A percentile compares a stretch with the other conserved stretches of the same genome.
phyloP scores from a whole-genome alignment of 2,888 invertebrate species.

The Lasioglossum vierecki region DNA sequence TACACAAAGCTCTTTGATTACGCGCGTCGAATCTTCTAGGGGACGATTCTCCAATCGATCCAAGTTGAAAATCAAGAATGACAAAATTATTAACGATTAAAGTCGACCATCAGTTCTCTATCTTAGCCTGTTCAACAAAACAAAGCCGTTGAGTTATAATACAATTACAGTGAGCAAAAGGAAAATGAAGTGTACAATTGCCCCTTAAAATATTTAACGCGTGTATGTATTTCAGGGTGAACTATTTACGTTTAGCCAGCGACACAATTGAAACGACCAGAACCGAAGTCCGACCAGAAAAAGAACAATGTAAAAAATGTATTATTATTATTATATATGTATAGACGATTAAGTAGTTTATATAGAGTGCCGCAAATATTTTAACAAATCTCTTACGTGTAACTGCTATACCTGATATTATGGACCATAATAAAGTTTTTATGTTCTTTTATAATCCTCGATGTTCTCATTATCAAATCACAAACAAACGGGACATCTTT shows the following conservation, averaged over 20 bases:
- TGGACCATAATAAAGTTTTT: slow-evolving; percentile 79
- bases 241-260: slow-evolving; percentile 5
- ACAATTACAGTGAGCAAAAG: neutral
- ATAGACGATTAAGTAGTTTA: slow-evolving; percentile 45
- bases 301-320: slow-evolving; percentile 39
- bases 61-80: neutral
- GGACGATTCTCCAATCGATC: neutral
- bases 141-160: neutral
- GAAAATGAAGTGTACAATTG: neutral
- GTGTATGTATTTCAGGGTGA: neutral
- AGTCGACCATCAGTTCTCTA: neutral
- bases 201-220: neutral
- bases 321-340: slow-evolving; percentile 21
- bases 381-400: slow-evolving; percentile 65
- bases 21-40: neutral
- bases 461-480: slow-evolving; percentile 13
- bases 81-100: neutral
- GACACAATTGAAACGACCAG: neutral
- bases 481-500: neutral
- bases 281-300: slow-evolving; percentile 8
- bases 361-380: slow-evolving; percentile 53
- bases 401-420: slow-evolving; percentile 75
- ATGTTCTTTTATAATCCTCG: slow-evolving; percentile 74
- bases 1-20: neutral
- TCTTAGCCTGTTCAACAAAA: neutral